Evolutionary conservation across 2,797 vertebrate species (phyloP), one percentile per base, ranked within the genome.

Genomic region (Microcaecilia unicolor): DNA sequence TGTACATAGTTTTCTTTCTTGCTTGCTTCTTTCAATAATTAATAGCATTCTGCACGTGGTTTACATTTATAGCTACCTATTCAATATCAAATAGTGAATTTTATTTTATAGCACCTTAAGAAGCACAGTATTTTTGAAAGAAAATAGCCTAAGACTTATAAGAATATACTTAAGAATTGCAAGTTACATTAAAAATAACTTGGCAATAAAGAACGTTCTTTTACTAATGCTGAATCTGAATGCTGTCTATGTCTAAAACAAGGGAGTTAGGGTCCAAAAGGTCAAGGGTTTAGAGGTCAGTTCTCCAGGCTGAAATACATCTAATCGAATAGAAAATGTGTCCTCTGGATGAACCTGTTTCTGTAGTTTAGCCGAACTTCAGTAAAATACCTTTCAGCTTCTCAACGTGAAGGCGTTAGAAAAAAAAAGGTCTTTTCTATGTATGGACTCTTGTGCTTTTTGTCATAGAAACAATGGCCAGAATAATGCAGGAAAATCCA

Each of bases 251-350:
- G 74, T 71, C 45, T 70, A 81, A 73, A 81, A 81, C 68, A 87
- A 83, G 74, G 73, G 76, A 80, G 74, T 77, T 76, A 76, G 54
- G 84, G 89, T 93, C 89, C 87, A 82, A 85, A 83, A 84, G 95
- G 94, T 97, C 93, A 98, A 85, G 87, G 89, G 92, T 93, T 87
- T 76, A 80, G 90, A 91, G 94, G 95, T 97, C 94, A 97, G 82
- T 85, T 84, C 90, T 93, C 67, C 83, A 69, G 86, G 91, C 92
- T 94, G 87, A 89, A 95, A 94, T 86, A 84, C 84, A 83, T 77
- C 86, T 83, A 89, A 88, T 83, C 80, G 80, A 84, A 88, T 74
- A 88, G 85, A 86, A 91, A 87, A 83, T 81, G 83, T 98, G 95
- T 93, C 94, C 95, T 89, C 88, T 91, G 81, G 80, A 75, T 98